Evolutionary conservation across 2,797 vertebrate species (phyloP), one percentile per base, ranked within the genome.

Genomic region (Cebuella pygmaea): DNA sequence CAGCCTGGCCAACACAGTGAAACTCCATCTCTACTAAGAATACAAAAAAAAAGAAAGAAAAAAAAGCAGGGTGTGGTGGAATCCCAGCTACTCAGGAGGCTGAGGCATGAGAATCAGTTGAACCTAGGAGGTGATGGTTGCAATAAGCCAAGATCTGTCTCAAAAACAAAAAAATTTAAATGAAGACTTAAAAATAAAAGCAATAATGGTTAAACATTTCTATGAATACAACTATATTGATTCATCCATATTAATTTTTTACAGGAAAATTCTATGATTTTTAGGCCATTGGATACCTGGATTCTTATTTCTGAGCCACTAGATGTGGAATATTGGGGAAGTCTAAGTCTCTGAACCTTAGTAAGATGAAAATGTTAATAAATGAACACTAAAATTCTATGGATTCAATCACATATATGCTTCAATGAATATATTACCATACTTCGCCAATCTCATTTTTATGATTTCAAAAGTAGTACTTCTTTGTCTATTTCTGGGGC

Each of bases 301-400:
- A 82, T 82, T 92, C 41, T 89, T 24, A 82, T 75, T 30, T 33
- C 10, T 88, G 39, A 72, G 10, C 19, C 44, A 39, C 75, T 67
- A 83, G 52, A 55, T 15, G 2, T 52, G 27, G n/a, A 33, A 80
- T 52, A 10, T 36, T 39, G 14, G n/a, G 41, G 19, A 83, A 80
- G 72, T 64, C 48, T 26, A 88, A 70, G 2, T 59, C 27, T 80
- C 36, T 70, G 39, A 36, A 70, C 10, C 44, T 82, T 41, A 50
- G 41, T 72, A 84, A 95, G 52, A 90, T 78, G 19, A 85, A 78
- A 81, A 88, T 78, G 64, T 46, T 87, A 88, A 33, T 52, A 86
- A 78, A 27, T 75, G n/a, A 84, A 61, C n/a, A 93, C 41, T 91
- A 61, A 81, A 82, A 55, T 75, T 75, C 57, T 93, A 2, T 55